Base-by-base conservation (phyloP, 2,797 vertebrate genomes). In the Astyanax mexicanus region DNA sequence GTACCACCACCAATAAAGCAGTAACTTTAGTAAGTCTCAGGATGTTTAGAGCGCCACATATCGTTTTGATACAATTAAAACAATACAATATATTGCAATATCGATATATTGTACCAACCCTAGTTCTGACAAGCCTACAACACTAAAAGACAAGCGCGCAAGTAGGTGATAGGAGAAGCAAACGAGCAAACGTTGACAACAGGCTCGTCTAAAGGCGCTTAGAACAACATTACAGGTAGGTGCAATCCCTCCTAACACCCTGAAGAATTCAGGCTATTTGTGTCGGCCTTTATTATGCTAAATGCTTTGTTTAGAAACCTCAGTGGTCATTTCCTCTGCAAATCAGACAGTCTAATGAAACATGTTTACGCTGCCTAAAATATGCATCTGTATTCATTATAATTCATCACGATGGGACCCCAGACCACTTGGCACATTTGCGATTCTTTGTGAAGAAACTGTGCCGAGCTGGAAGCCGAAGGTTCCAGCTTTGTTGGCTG, bases 241-340 rank as follows among this genome's bases (percentile, higher is more conserved):
- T 82, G 78, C 49, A 3, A 35, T 35, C 72, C 62, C 57, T 77
- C 42, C 27, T 5, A 65, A 38, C 47, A 51, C 15, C 40, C n/a
- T 29, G 23, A 77, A 83, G 64, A 89, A 86, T 84, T 78, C 51
- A 17, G 37, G 47, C 32, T 79, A 79, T 80, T 83, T 83, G 0
- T 81, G 0, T 17, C 0, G 51, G 45, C 57, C 54, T 68, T 32
- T 74, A 66, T 54, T 13, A 71, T 19, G 45, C 44, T 37, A 69
- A 38, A 38, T 52, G n/a, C 17, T 44, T n/a, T 42, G 42, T 49
- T 40, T 45, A 66, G 37, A 81, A 17, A 32, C n/a, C 47, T 47
- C 15, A 32, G 25, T 12, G 27, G 42, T 9, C 42, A 32, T 27
- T 66, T 29, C 65, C 45, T 67, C 45, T 45, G 44, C 47, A 19